Evolutionary conservation across 2,797 vertebrate genomes (phyloP).

Genomic region (Caiman crocodilus): DNA sequence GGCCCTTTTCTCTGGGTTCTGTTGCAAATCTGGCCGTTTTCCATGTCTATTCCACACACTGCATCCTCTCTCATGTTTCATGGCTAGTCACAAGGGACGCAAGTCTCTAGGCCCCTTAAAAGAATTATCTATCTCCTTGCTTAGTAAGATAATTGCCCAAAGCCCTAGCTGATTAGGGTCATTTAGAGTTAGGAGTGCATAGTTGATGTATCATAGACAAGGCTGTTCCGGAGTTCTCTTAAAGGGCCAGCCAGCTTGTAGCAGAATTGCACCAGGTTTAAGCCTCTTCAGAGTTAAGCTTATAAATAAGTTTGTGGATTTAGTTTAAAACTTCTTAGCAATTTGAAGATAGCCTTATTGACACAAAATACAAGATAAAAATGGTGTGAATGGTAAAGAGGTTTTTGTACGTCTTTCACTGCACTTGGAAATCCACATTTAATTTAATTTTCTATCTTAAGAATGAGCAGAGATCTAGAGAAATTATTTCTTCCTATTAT

Average conservation of each 20-base stretch:
- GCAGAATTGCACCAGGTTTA: neutral
- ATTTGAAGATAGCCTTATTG: neutral
- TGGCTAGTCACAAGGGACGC: neutral
- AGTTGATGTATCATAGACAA: neutral
- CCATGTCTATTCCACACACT: too few species aligned
- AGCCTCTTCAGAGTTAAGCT: neutral
- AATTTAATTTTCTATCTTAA: slow-evolving; percentile 34
- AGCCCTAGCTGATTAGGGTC: neutral
- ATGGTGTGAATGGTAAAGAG: slow-evolving; percentile 7
- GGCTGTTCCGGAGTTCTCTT: too few species aligned
- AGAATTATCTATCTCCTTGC: neutral
- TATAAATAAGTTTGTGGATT: neutral
- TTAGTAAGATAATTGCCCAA: neutral
- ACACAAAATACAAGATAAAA: slow-evolving; percentile 13
- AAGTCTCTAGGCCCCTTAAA: neutral
- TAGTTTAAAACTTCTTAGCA: too few species aligned
- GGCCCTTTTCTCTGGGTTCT: neutral
- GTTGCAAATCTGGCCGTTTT: neutral
- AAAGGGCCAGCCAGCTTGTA: too few species aligned
- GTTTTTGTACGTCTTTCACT: slow-evolving; percentile 30
- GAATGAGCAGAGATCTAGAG: neutral
- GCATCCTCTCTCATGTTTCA: neutral
- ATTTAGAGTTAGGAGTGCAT: neutral
- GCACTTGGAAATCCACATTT: slow-evolving; percentile 41
- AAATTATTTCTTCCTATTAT: neutral